Evolutionary conservation across 2,797 vertebrate species (phyloP), one percentile per base, ranked within the genome.

Genomic region (Hydrolagus colliei): DNA sequence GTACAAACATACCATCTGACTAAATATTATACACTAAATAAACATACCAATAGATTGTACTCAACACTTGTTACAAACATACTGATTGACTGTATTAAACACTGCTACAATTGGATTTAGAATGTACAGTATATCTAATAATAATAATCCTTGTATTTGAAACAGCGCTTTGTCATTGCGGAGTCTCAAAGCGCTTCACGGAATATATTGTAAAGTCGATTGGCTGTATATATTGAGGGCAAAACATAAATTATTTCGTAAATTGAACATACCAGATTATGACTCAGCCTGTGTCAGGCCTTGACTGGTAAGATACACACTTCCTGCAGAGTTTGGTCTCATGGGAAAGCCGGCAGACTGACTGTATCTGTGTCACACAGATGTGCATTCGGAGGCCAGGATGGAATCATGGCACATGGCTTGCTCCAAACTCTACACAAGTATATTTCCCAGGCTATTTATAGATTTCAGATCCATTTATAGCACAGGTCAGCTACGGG

Each of bases 361-460:
- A 71, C 89, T 86, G 87, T 87, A 88, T 91, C 89, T 88, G 88
- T 87, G 87, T 94, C 93, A 93, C 86, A 61, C 86, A 86, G 84
- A 89, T 87, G 86, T 91, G 90, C 87, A 89, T 89, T 90, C 88
- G 13, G 12, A 88, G 89, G 87, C 89, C 87, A 72, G 88, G 72
- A 63, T 0, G 87, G 89, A 90, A 93, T 92, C 92, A 93, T 93
- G 92, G 94, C 92, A 92, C 89, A 32, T 87, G 63, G 89, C 90
- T 90, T 91, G 79, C 91, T 89, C 89, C 87, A 62, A 80, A 88
- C 88, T 78, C 85, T 27, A 68, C n/a, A 84, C 22, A 22, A 86
- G 85, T 73, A 62, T 74, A 92, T 90, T 94, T 95, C 94, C 93
- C 93, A 94, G 92, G 92, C 91, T 92, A 91, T 90, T 91, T 93